phyloP scores from a whole-genome alignment of 2,888 invertebrate species.

The Nephrotoma guestfalica region DNA sequence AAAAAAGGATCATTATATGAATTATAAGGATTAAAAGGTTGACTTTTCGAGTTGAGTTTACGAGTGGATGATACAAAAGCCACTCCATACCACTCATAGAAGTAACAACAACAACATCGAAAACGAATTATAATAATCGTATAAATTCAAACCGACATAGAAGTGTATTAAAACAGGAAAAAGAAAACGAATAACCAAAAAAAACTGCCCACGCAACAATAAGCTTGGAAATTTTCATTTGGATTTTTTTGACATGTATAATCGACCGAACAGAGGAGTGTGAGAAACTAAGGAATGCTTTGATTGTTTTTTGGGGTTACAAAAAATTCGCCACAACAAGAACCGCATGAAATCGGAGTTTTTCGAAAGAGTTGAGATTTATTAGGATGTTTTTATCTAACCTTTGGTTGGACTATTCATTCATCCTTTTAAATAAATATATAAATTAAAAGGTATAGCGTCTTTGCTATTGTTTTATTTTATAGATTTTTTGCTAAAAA shows the following conservation, averaged over 20 bases:
- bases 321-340: background rate
- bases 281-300: background rate
- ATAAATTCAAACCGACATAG: background rate
- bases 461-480: too few relatives aligned
- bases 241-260: background rate
- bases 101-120: background rate
- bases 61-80: background rate
- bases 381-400: background rate
- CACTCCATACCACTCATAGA: background rate
- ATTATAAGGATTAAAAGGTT: background rate
- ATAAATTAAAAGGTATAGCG: too few relatives aligned
- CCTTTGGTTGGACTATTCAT: background rate
- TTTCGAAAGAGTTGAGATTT: background rate
- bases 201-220: background rate
- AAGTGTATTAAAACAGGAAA: background rate
- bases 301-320: background rate
- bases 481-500: too few relatives aligned
- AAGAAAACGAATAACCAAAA: background rate
- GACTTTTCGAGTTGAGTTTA: background rate
- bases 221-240: background rate
- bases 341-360: background rate
- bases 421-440: background rate
- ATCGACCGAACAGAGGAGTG: background rate
- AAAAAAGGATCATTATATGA: background rate
- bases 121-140: background rate